These are phyloP conservation scores for Beroe ovata DNA, from an alignment of 37 sponge, comb jelly and placozoan genomes.

Conservation along the genomic window DNA sequence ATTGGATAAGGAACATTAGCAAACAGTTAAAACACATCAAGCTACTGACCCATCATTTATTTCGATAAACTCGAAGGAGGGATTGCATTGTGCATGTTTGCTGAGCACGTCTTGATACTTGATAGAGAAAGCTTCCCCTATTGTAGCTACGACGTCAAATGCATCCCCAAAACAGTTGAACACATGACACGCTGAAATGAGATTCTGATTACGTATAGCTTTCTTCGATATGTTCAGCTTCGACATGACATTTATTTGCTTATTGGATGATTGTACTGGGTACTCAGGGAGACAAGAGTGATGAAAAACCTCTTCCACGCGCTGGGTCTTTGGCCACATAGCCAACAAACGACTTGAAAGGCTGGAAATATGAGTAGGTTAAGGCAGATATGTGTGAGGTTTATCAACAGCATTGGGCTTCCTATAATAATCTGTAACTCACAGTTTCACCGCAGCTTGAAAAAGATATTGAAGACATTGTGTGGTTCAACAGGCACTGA, in stretches of 20 bases:
- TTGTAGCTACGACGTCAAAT: constrained; percentile 14
- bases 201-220: too few species aligned
- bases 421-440: too few species aligned
- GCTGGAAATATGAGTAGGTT: constrained; percentile 42
- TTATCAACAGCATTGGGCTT: too few species aligned
- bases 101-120: constrained; percentile 48
- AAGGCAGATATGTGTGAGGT: too few species aligned
- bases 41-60: constrained; percentile 15
- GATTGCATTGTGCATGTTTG: constrained; percentile 24
- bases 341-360: constrained; percentile 62
- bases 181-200: constrained; percentile 61
- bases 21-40: too few species aligned
- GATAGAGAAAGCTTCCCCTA: constrained; percentile 59
- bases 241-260: too few species aligned
- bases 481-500: neutral
- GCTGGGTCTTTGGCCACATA: constrained; percentile 43
- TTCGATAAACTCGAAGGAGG: constrained; percentile 36
- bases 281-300: too few species aligned
- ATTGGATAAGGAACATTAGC: too few species aligned
- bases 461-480: constrained; percentile 54
- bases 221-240: too few species aligned
- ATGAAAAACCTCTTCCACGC: neutral
- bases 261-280: too few species aligned
- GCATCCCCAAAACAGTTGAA: constrained; percentile 66
- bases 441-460: constrained; percentile 60